Percentiles rank a stretch among this genome's conserved stretches.
These are phyloP conservation scores for Hydrotaea diabolus DNA, from an alignment of 2,888 invertebrate genomes.

Conservation along the genomic window DNA sequence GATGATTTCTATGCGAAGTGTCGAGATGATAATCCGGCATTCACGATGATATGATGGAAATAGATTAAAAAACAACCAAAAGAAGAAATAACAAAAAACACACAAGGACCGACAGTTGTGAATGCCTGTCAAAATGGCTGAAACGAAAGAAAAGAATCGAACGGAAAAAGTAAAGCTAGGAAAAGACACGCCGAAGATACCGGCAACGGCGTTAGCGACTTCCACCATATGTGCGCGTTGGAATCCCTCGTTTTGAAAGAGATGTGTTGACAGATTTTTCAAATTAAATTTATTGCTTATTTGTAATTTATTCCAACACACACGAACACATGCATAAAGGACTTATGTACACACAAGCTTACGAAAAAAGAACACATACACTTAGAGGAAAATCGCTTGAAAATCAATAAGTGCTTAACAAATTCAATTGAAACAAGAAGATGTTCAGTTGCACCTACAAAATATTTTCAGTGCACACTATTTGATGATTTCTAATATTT, in stretches of 20 bases:
- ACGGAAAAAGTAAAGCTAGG: not conserved
- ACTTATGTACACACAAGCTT: not conserved
- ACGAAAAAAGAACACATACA: too few species aligned
- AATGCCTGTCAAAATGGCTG: not conserved
- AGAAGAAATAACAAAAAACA: not conserved
- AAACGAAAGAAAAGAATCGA: not conserved
- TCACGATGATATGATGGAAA: not conserved
- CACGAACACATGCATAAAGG: not conserved
- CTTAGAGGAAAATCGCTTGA: too few species aligned
- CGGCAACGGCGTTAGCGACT: not conserved
- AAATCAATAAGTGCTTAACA: too few species aligned
- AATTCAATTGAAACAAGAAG: too few species aligned
- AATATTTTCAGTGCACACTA: too few species aligned
- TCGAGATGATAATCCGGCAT: slow-evolving; percentile 32
- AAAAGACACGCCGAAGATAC: not conserved
- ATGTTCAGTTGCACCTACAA: too few species aligned
- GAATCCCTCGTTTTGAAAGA: not conserved
- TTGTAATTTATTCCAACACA: slow-evolving; percentile 47
- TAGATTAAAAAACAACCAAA: not conserved
- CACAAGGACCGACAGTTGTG: not conserved
- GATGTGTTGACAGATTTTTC: slow-evolving; percentile 61
- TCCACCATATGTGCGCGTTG: slow-evolving; percentile 6
- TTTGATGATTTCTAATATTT: too few species aligned
- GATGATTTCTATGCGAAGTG: not conserved
- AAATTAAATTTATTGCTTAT: slow-evolving; percentile 64